Conservation (phyloP, 2,797 vertebrate species). For the Rhinichthys osculus region DNA sequence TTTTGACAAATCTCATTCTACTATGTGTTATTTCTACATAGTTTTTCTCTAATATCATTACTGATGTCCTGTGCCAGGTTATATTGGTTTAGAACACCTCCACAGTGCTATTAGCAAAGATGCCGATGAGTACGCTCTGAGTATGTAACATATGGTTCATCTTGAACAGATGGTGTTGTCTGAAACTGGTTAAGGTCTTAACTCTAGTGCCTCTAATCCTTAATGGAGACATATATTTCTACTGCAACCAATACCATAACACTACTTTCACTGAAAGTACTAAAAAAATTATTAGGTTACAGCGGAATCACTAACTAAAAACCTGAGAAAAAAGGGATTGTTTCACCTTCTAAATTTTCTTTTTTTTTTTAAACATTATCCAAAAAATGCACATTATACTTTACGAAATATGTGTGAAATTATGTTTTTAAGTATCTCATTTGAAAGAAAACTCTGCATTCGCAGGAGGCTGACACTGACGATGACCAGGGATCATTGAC, state of each 20-base stretch:
- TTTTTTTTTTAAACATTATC: not conserved
- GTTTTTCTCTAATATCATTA: not conserved
- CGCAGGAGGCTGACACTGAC: constrained; percentile 93
- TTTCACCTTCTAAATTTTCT: too few relatives aligned
- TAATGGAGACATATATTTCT: constrained; percentile 29
- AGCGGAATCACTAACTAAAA: not conserved
- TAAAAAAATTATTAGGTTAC: not conserved
- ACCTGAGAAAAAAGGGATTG: not conserved
- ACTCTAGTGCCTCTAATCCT: constrained; percentile 34
- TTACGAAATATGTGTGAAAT: not conserved
- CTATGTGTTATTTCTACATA: not conserved
- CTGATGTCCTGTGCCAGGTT: not conserved
- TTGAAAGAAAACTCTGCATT: constrained; percentile 17
- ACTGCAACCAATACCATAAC: constrained; percentile 3
- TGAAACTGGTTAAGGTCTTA: constrained; percentile 39
- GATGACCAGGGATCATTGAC: constrained; percentile 90
- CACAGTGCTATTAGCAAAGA: constrained; percentile 1
- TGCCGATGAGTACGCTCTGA: not conserved
- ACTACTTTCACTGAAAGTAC: constrained; percentile 26
- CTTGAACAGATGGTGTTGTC: constrained; percentile 44
- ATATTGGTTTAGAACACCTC: constrained; percentile 3
- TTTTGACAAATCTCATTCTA: not conserved
- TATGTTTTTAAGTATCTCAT: not conserved
- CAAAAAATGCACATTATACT: not conserved
- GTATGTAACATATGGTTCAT: constrained; percentile 23